Conservation (phyloP, 2,113 vertebrate genomes). For the Leucosticte australis region DNA sequence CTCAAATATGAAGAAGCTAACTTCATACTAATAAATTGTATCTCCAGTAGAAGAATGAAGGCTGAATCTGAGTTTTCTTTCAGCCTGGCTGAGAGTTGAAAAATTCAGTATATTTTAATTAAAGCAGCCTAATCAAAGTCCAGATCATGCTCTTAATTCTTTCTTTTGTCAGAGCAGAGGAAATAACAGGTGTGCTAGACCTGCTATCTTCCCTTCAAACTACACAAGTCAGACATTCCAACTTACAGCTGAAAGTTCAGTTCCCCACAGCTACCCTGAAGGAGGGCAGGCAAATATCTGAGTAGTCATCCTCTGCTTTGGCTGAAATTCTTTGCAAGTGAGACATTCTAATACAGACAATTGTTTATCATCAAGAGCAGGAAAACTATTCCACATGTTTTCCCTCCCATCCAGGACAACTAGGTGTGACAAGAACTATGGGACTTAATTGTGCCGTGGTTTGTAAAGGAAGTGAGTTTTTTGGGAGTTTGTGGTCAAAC, state of each 20-base stretch:
- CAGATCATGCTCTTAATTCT: neutral
- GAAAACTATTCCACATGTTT: neutral
- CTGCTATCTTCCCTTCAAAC: neutral
- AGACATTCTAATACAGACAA: neutral
- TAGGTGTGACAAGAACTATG: neutral
- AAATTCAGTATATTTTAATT: neutral
- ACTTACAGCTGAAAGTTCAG: neutral
- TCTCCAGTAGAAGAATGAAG: neutral
- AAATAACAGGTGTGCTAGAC: neutral
- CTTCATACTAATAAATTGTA: neutral
- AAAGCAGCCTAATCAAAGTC: neutral
- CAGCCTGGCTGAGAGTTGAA: neutral
- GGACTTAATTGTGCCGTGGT: neutral
- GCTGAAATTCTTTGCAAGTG: neutral
- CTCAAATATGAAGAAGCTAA: neutral
- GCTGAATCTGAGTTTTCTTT: neutral
- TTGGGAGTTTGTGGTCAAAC: no score
- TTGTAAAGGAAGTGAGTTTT: no score
- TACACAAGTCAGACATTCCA: neutral
- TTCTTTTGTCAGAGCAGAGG: neutral
- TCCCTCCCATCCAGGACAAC: neutral
- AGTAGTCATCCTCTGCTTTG: neutral
- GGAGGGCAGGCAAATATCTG: neutral
- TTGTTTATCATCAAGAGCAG: neutral
- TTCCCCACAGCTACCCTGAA: neutral